phyloP scores from a whole-genome alignment of 2,888 invertebrate species.

The Epinotia ramella region DNA sequence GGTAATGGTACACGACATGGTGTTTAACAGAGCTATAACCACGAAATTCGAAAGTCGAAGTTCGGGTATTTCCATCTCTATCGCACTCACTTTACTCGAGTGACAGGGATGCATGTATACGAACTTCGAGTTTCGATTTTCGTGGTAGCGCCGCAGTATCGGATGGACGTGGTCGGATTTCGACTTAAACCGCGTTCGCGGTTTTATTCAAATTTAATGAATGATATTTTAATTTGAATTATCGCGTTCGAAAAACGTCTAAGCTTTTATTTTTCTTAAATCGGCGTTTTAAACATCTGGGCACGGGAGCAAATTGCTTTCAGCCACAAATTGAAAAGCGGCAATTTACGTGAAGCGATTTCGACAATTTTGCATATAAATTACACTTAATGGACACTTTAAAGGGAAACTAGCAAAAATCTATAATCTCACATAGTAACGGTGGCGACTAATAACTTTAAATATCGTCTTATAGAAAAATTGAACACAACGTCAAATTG shows the following conservation, averaged over 20 bases:
- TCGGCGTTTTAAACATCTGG: conserved; percentile 16
- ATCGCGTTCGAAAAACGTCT: neutral
- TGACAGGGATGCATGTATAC: too few species aligned
- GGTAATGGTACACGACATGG: neutral
- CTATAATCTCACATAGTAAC: conserved; percentile 20
- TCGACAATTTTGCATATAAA: conserved; percentile 30
- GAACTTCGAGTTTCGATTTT: too few species aligned
- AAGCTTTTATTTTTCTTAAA: conserved; percentile 5
- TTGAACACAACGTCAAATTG: neutral
- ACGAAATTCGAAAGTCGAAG: too few species aligned
- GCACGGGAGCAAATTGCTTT: conserved; percentile 25
- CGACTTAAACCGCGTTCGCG: neutral
- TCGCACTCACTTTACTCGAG: too few species aligned
- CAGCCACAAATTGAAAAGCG: conserved; percentile 20
- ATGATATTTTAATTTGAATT: neutral
- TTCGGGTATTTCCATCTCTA: too few species aligned
- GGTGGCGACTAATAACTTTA: conserved; percentile 11
- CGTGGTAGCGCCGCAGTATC: too few species aligned
- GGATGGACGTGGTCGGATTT: neutral
- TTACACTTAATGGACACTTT: conserved; percentile 20
- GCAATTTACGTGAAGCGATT: conserved; percentile 21
- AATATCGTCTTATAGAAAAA: neutral
- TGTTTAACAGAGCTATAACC: too few species aligned
- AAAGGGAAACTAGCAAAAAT: conserved; percentile 22
- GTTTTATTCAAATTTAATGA: neutral